Evolutionary conservation across 2,888 invertebrate species (phyloP), one percentile per base, ranked within the genome.

Genomic region (Seira musarum): DNA sequence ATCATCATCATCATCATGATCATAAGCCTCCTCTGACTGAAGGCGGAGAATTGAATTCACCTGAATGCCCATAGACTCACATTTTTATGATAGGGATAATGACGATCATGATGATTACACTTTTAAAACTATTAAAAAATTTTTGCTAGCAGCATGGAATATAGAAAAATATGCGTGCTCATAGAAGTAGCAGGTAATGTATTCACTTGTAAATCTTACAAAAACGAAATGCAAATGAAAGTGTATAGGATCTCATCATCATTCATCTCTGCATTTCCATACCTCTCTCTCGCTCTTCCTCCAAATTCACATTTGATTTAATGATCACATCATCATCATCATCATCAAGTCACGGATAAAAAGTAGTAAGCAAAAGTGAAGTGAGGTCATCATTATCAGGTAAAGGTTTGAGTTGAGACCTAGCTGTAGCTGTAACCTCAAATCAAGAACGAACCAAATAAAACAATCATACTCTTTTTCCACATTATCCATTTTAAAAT

Each of bases 201-300:
- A n/a, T n/a, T n/a, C n/a, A n/a, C n/a, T n/a, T n/a, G n/a, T n/a
- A n/a, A n/a, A n/a, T n/a, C n/a, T n/a, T n/a, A n/a, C n/a, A n/a
- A n/a, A n/a, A n/a, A n/a, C n/a, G n/a, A 30, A 53, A 53, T 53
- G 53, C 53, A 53, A 53, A 53, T 53, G 53, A 53, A 53, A 53
- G 53, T 13, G 3, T 53, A 53, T 53, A 17, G 53, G 17, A 53
- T 53, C 53, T 30, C 30, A 30, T 30, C 30, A 30, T 30, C 30
- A 30, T 30, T 30, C 30, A 30, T 30, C 3, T 53, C 17, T 13
- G 13, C 53, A 53, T n/a, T 53, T 53, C 3, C 53, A 53, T 53
- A 13, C 13, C 53, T 53, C 53, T 8, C 53, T 30, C 53, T 8
- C 6, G 40, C 40, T 53, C 53, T n/a, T 13, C 53, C 53, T 53